Conservation (phyloP, 2,797 vertebrate species). For the Salmo trutta region DNA sequence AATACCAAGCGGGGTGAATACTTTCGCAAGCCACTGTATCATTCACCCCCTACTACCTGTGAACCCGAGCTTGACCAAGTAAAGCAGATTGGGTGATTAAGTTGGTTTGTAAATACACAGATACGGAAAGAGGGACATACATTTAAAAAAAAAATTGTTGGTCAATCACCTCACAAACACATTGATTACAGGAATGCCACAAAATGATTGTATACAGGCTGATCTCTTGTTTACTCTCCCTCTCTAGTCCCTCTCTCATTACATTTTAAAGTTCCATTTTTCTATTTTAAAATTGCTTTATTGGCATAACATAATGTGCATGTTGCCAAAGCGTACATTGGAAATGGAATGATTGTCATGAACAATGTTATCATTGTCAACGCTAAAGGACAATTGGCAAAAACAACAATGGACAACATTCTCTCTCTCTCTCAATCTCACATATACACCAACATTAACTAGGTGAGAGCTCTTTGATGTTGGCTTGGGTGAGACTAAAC, state of each 20-base stretch:
- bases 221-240: not conserved
- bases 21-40: too few species aligned
- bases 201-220: not conserved
- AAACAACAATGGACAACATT: not conserved
- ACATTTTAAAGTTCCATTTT: too few species aligned
- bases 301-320: not conserved
- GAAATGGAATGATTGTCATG: not conserved
- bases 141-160: too few species aligned
- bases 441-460: slow-evolving; percentile 38
- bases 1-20: too few species aligned
- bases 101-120: not conserved
- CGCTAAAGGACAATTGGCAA: too few species aligned
- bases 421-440: slow-evolving; percentile 22
- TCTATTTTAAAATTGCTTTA: too few species aligned
- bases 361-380: too few species aligned
- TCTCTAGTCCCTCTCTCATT: too few species aligned
- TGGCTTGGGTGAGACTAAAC: slow-evolving; percentile 33
- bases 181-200: slow-evolving; percentile 47
- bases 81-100: not conserved
- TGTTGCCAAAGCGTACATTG: not conserved
- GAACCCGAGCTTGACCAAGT: not conserved
- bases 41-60: not conserved
- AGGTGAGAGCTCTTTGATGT: slow-evolving; percentile 59
- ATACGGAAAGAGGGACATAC: too few species aligned
- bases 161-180: too few species aligned